Conservation (phyloP, 2,888 invertebrate species). For the Spisula solida region DNA sequence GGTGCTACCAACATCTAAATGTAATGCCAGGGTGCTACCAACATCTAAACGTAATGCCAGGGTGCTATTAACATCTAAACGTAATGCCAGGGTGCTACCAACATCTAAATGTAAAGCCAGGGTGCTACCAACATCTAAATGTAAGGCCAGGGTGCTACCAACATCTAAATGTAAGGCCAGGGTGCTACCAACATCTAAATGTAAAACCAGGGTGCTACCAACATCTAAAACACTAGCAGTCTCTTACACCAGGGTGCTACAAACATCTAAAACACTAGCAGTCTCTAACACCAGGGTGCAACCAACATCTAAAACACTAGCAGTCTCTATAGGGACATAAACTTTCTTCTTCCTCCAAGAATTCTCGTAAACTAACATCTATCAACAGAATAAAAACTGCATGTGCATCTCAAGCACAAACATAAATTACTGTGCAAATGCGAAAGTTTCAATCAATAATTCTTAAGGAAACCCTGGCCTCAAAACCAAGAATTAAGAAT, state of each 20-base stretch:
- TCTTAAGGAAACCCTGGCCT: constrained; percentile 45
- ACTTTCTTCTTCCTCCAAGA: constrained; percentile 17
- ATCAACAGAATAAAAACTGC: constrained; percentile 45
- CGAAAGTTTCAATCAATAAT: constrained; percentile 54
- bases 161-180: constrained; percentile 27
- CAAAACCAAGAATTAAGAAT: constrained; percentile 50
- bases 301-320: constrained; percentile 32
- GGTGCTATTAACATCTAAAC: too few relatives aligned
- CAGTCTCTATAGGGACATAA: constrained; percentile 29
- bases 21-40: constrained; percentile 7
- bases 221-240: constrained; percentile 37
- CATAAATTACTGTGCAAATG: constrained; percentile 61
- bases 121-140: constrained; percentile 16
- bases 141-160: constrained; percentile 16
- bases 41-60: too few relatives aligned
- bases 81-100: constrained; percentile 8
- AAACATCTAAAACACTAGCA: constrained; percentile 34
- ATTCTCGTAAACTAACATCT: constrained; percentile 56
- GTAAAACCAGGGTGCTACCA: constrained; percentile 10
- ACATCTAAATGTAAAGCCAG: constrained; percentile 26
- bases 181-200: constrained; percentile 18
- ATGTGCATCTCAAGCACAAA: constrained; percentile 47
- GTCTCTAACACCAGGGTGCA: too few relatives aligned
- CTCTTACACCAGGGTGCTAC: neutral
- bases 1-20: constrained; percentile 18